Base-by-base conservation (phyloP, 2,113 vertebrate genomes). In the Lasiurus cinereus region DNA sequence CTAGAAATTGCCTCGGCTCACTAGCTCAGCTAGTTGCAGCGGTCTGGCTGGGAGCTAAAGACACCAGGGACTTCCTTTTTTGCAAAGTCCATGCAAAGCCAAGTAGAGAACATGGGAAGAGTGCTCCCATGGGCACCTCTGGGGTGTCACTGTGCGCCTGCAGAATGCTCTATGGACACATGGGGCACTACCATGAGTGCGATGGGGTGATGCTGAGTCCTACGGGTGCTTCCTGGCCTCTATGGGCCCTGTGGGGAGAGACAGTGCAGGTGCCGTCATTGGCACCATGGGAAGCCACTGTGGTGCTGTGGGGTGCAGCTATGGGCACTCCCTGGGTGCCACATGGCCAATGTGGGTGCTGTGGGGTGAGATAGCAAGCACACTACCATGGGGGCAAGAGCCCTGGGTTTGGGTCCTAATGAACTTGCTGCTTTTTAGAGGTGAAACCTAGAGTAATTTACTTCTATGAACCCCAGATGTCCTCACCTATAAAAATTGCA, bases 41-140 rank as follows among this genome's bases (percentile, higher is more conserved):
- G 48, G 62, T n/a, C 84, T 39, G 62, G 15, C 67, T 14, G 9
- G n/a, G 10, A 66, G 52, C 29, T 1, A 2, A 36, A 31, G 50
- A 13, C 52, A 22, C 9, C 50, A 9, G 33, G 18, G 29, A 24
- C 33, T n/a, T 14, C 6, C 13, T 19, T 16, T 82, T 31, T 88
- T 29, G 56, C 50, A 9, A 18, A 31, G 4, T 19, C 2, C 1
- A 8, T 3, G 15, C 36, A 27, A 76, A 48, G 79, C 64, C 33
- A 6, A 33, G 19, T 36, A 29, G 48, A 80, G 46, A 46, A 24
- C 0, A 0, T 3, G 73, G 80, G 77, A 80, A 48, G 16, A 19
- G 15, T 0, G 77, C 15, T 13, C 16, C 22, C 3, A 0, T 0
- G 16, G 24, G 59, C 6, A 56, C 43, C 1, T 1, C 0, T 1